Percentiles rank a stretch among this genome's conserved stretches.
These are phyloP conservation scores for Tachycineta bicolor DNA, from an alignment of 2,113 vertebrate species.

Conservation along the genomic window DNA sequence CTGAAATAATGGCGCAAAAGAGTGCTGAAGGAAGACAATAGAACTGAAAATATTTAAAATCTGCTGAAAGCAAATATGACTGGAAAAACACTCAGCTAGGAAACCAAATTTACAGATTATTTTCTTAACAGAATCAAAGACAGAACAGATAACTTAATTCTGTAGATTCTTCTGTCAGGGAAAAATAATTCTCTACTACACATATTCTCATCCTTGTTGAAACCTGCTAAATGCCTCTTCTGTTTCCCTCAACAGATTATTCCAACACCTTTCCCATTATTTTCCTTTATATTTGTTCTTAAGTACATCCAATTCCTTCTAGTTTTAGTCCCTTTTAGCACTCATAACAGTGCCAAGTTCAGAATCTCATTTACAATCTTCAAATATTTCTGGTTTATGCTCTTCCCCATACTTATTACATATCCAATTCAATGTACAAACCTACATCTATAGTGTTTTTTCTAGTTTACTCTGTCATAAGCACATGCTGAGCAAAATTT, in stretches of 20 bases:
- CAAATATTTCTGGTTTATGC: not conserved
- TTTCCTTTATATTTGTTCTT: not conserved
- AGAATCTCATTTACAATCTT: constrained; percentile 8
- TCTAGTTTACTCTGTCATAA: not conserved
- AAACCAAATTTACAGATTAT: not conserved
- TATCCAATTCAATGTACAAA: not conserved
- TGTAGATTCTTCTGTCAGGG: not conserved
- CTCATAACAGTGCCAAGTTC: not conserved
- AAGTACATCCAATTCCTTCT: not conserved
- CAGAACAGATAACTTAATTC: not conserved
- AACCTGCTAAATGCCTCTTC: not conserved
- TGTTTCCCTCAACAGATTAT: not conserved
- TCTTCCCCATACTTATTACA: not conserved
- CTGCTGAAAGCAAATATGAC: not conserved
- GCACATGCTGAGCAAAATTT: not conserved
- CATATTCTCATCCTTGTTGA: not conserved
- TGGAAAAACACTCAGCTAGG: not conserved
- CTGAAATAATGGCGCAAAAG: not conserved
- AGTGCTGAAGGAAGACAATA: not conserved
- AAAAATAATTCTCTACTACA: not conserved
- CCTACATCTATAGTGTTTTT: not conserved
- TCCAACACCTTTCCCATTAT: not conserved
- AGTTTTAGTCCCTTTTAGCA: not conserved
- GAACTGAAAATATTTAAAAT: not conserved
- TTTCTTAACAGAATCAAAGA: not conserved